These are phyloP conservation scores for Cepaea nemoralis DNA, from an alignment of 1,140 invertebrate genomes.

Conservation along the genomic window DNA sequence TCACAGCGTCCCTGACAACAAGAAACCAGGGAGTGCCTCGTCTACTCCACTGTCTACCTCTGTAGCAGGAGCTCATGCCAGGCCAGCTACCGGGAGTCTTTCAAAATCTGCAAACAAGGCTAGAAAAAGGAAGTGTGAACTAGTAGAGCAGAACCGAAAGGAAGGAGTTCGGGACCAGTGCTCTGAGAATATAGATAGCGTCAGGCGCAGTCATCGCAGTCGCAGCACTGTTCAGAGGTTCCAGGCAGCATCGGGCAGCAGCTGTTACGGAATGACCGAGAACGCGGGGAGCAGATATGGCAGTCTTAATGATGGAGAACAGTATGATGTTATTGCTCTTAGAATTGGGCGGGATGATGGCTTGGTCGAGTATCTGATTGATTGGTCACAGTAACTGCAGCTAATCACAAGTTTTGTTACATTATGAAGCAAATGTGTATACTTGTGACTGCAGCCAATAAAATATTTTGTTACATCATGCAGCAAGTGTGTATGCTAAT, in stretches of 20 bases:
- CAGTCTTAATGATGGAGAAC: neutral
- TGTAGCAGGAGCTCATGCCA: neutral
- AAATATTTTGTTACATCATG: no score
- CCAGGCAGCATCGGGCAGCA: neutral
- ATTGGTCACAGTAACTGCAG: conserved; percentile 25
- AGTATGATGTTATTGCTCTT: conserved; percentile 31
- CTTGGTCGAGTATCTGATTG: conserved; percentile 21
- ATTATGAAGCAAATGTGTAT: no score
- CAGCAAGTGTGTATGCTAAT: no score
- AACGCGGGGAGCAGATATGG: no score
- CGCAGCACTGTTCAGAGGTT: conserved; percentile 17
- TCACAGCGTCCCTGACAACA: neutral
- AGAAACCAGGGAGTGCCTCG: neutral
- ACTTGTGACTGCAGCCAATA: no score
- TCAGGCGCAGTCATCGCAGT: conserved; percentile 30
- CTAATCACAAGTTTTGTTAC: no score
- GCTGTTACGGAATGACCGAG: neutral
- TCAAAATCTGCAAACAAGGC: neutral
- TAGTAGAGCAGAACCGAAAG: neutral
- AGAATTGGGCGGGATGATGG: neutral
- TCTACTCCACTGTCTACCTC: neutral
- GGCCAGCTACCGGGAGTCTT: neutral
- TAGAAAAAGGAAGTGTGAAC: neutral
- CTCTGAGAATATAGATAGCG: neutral
- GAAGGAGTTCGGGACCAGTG: neutral